Conservation (phyloP, 2,888 invertebrate species). For the Formica aserva region DNA sequence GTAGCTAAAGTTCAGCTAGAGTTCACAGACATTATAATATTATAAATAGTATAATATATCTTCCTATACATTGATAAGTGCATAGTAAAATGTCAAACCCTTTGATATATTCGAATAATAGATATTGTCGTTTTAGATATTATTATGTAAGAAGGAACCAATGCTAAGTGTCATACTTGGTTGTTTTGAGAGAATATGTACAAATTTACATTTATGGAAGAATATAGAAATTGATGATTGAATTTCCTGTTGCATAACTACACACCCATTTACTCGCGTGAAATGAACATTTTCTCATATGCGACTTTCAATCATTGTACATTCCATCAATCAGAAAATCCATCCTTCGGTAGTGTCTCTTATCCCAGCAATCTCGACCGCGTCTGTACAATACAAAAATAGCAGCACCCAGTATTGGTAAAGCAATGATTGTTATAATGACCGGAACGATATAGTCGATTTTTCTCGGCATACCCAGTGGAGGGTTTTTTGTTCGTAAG, state of each 20-base stretch:
- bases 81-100: neutral
- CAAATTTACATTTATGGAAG: slow-evolving; percentile 17
- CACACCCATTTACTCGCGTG: neutral
- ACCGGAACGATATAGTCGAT: slow-evolving; percentile 91
- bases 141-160: slow-evolving; percentile 10
- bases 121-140: neutral
- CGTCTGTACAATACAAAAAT: slow-evolving; percentile 90
- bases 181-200: neutral
- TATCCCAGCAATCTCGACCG: slow-evolving; percentile 94
- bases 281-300: neutral
- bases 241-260: slow-evolving; percentile 11
- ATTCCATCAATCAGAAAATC: slow-evolving; percentile 96
- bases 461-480: slow-evolving; percentile 79
- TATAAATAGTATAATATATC: slow-evolving; percentile 5
- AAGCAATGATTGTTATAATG: slow-evolving; percentile 90
- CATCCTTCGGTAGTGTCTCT: slow-evolving; percentile 94
- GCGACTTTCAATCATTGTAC: slow-evolving; percentile 91
- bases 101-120: slow-evolving; percentile 32
- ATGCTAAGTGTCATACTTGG: neutral
- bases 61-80: slow-evolving; percentile 3
- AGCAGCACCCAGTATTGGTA: slow-evolving; percentile 91
- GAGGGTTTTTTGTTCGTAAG: slow-evolving; percentile 75
- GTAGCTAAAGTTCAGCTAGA: neutral
- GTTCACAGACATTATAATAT: slow-evolving; percentile 10
- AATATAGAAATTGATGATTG: neutral